Base-by-base conservation (phyloP, 2,888 invertebrate species). In the Gerosis bhagava region DNA sequence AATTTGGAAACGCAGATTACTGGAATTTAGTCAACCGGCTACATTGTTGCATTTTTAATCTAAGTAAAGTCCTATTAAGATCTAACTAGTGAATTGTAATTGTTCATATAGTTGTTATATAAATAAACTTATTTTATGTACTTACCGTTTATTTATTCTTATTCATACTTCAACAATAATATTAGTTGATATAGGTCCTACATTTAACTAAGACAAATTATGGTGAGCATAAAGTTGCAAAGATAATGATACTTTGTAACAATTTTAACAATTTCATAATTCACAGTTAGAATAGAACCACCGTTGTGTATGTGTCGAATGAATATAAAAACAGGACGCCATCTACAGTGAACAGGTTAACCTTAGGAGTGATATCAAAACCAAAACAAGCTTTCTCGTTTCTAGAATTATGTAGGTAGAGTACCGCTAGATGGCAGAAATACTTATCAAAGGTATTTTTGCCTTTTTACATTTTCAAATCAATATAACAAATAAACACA, bases 21-120 rank as follows among this genome's bases (percentile, higher is more conserved):
- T 45, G 24, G 39, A 32, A 7, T 46, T 32, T 26, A 13, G 13
- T 46, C 31, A 39, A 32, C 46, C 31, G 45, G 32, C 19, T 31
- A 46, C 15, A 34, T 40, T 47, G 49, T 54, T 53, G 52, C 50
- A 52, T 56, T 62, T 61, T 60, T 53, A 47, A 46, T 53, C 57
- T 51, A 57, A 57, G 54, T 47, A 60, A 66, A 78, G 67, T 80
- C 74, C 75, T 76, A 74, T 59, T 53, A 57, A 50, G 53, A 50
- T 46, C 51, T 77, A 77, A 70, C 65, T 74, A 74, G 74, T 73
- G 72, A 72, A 73, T 62, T 67, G 53, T 65, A 61, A 58, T 29
- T 51, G 54, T 61, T 60, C 44, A 53, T 52, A 50, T 35, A 50
- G 42, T n/a, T n/a, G n/a, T n/a, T n/a, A n/a, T n/a, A n/a, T n/a